Conservation (phyloP, 2,888 invertebrate species). For the Syrista parreyssii region DNA sequence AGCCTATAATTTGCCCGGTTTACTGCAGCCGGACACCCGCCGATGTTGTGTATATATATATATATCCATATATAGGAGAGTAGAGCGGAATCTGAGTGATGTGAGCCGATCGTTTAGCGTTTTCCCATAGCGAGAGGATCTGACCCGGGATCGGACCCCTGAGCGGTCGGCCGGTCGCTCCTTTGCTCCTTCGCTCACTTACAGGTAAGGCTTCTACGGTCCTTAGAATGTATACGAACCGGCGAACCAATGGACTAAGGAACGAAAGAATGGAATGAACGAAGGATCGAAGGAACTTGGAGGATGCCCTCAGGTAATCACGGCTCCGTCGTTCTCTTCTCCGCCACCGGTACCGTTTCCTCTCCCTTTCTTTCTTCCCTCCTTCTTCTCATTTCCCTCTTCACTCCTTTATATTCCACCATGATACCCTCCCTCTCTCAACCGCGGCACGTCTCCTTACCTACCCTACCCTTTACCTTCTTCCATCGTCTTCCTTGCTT, state of each 20-base stretch:
- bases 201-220: background rate
- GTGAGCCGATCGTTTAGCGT: constrained; percentile 66
- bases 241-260: background rate
- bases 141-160: constrained; percentile 64
- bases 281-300: constrained; percentile 44
- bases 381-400: constrained; percentile 10
- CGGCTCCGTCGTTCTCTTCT: constrained; percentile 50
- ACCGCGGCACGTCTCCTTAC: constrained; percentile 25
- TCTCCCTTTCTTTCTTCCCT: constrained; percentile 12
- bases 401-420: background rate
- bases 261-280: background rate
- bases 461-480: constrained; percentile 22
- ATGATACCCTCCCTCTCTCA: constrained; percentile 21
- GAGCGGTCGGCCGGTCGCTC: constrained; percentile 32
- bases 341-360: constrained; percentile 55
- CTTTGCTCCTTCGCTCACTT: background rate
- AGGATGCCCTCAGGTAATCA: constrained; percentile 62
- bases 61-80: constrained; percentile 39
- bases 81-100: constrained; percentile 54
- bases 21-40: constrained; percentile 5
- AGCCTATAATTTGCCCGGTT: constrained; percentile 6
- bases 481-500: constrained; percentile 21
- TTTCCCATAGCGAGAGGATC: constrained; percentile 65
- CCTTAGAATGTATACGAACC: background rate
- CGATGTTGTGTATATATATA: constrained; percentile 17